Evolutionary conservation across 2,888 invertebrate genomes (phyloP), one percentile per base, ranked within the genome.

Genomic region (Amphimallon solstitiale): DNA sequence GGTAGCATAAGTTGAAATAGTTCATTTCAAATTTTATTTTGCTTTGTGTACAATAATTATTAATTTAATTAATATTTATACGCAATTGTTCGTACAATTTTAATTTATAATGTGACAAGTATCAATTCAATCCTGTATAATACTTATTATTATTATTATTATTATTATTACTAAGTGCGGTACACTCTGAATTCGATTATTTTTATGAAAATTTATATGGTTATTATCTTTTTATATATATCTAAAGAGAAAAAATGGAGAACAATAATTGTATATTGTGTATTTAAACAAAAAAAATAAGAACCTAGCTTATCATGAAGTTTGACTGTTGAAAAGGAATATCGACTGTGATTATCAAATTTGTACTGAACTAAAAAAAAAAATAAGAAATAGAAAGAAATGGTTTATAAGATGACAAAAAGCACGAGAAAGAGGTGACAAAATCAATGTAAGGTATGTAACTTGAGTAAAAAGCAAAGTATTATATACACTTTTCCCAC

Each of bases 1-100:
- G 81, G 79, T 81, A 81, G 79, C 80, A 79, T 71, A 73, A 66
- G 73, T 67, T 73, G 49, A 45, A 63, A 46, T 65, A 65, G 56
- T 38, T 65, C 37, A 40, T 56, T 56, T 40, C 9, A 5, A 29
- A 7, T 29, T 29, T 5, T 9, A 7, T 5, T 23, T 23, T 23
- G 23, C 23, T 23, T 38, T 56, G 45, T 63, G 43, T 48, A 38
- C 38, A 21, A 45, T 35, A 40, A 54, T 59, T 65, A n/a, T n/a
- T n/a, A n/a, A n/a, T n/a, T n/a, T n/a, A 56, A 65, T 65, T 56
- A 60, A 65, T 65, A 21, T 48, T 19, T 7, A 9, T 15, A 17
- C 19, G 14, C 17, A 46, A n/a, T 19, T 46, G 46, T 21, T 21
- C n/a, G 5, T 15, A 21, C 46, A 14, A 15, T 2, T 21, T 46